Conservation (phyloP, 2,797 vertebrate genomes). For the Coregonus suidteri region DNA sequence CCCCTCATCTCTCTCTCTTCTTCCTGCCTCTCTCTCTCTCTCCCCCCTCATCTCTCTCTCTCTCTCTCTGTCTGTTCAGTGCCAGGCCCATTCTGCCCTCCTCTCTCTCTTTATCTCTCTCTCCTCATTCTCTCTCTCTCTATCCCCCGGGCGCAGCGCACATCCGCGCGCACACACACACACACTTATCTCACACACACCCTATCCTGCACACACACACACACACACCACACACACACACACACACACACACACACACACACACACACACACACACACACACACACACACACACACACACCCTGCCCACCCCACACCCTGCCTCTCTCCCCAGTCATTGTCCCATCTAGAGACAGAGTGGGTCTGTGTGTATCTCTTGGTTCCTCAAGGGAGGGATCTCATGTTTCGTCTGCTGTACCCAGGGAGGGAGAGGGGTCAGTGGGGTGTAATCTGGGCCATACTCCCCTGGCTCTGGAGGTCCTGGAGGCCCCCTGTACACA, state of each 20-base stretch:
- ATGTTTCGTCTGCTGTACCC: background rate
- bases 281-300: background rate
- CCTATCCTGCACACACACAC: too few relatives aligned
- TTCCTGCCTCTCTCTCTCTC: background rate
- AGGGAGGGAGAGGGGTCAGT: background rate
- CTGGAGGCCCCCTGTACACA: background rate
- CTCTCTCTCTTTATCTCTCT: too few relatives aligned
- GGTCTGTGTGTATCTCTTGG: background rate
- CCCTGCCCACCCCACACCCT: background rate
- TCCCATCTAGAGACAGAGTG: background rate
- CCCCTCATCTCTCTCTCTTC: background rate
- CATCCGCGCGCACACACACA: too few relatives aligned
- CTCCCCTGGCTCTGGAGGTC: background rate
- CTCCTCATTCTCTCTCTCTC: too few relatives aligned
- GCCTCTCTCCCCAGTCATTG: too few relatives aligned
- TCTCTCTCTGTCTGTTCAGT: background rate
- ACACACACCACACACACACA: background rate
- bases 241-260: too few relatives aligned
- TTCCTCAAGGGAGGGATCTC: background rate
- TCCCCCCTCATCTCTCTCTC: too few relatives aligned
- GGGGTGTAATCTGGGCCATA: background rate
- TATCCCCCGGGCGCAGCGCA: background rate
- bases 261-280: too few relatives aligned
- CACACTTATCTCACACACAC: too few relatives aligned
- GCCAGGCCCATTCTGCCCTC: slow-evolving; percentile 3